A percentile compares a stretch with the other conserved stretches of the same genome.
Evolutionary conservation across 2,797 vertebrate species (phyloP).

Genomic region (Sebastes variabilis): DNA sequence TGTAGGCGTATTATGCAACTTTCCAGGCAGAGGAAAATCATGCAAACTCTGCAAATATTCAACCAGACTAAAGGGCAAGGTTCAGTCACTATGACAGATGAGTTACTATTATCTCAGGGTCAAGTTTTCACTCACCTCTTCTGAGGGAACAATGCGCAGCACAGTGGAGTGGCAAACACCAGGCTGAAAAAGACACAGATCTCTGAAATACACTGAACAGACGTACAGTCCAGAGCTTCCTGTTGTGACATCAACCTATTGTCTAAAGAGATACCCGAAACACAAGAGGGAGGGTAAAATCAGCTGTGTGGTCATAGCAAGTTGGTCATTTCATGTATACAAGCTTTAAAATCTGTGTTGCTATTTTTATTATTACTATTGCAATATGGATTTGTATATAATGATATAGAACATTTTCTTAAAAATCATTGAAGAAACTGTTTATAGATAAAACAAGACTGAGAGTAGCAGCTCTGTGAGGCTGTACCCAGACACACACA

Average conservation of each 20-base stretch:
- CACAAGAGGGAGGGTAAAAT: not conserved
- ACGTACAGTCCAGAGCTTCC: not conserved
- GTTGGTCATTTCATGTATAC: not conserved
- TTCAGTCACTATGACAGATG: not conserved
- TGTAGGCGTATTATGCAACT: slow-evolving; percentile 20
- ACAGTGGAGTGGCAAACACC: slow-evolving; percentile 96
- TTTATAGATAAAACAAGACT: too few species aligned
- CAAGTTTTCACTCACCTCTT: slow-evolving; percentile 87
- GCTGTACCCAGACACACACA: too few species aligned
- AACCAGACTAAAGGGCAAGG: not conserved
- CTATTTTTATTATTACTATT: not conserved
- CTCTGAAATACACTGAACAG: not conserved
- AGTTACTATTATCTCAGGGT: not conserved
- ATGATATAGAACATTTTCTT: too few species aligned
- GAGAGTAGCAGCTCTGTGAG: too few species aligned
- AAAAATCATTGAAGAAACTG: fast-evolving
- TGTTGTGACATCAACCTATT: not conserved
- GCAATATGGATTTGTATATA: not conserved
- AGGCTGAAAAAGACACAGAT: slow-evolving; percentile 81
- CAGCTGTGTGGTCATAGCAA: not conserved
- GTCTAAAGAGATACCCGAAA: not conserved
- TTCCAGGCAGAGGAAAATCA: not conserved
- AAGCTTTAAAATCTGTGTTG: not conserved
- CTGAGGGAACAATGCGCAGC: slow-evolving; percentile 97
- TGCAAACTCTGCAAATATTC: slow-evolving; percentile 8